Conservation (phyloP, 1,140 invertebrate species). For the Lepidurus apus region DNA sequence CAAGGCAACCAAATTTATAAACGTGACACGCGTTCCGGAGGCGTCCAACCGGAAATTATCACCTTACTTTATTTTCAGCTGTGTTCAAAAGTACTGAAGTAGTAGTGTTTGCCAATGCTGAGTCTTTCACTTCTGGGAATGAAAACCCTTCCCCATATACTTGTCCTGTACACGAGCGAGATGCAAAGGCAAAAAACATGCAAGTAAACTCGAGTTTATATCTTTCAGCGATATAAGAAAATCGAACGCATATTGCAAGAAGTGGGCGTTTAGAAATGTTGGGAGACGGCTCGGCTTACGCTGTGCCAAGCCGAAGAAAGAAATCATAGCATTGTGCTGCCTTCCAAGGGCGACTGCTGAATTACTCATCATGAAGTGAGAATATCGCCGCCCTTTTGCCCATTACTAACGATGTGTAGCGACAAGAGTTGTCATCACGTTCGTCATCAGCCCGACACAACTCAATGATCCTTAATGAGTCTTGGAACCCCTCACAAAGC, state of each 20-base stretch:
- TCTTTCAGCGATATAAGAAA: no score
- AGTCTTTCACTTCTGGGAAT: not conserved
- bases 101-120: not conserved
- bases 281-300: no score
- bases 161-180: no score
- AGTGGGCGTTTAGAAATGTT: no score
- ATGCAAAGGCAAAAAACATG: not conserved
- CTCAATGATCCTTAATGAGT: conserved; percentile 10
- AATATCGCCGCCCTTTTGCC: conserved; percentile 1
- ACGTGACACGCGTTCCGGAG: conserved; percentile 2
- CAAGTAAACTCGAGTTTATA: not conserved
- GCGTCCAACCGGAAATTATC: conserved; percentile 21
- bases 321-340: not conserved
- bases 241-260: no score
- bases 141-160: no score
- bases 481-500: not conserved
- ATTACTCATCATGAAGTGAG: not conserved
- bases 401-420: conserved; percentile 5
- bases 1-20: not conserved
- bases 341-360: not conserved
- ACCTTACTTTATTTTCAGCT: not conserved
- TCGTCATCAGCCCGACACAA: not conserved
- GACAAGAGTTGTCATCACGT: not conserved
- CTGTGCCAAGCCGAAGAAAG: not conserved
- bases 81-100: not conserved